phyloP scores from a whole-genome alignment of 2,797 vertebrate species.

The Gorsachius magnificus region DNA sequence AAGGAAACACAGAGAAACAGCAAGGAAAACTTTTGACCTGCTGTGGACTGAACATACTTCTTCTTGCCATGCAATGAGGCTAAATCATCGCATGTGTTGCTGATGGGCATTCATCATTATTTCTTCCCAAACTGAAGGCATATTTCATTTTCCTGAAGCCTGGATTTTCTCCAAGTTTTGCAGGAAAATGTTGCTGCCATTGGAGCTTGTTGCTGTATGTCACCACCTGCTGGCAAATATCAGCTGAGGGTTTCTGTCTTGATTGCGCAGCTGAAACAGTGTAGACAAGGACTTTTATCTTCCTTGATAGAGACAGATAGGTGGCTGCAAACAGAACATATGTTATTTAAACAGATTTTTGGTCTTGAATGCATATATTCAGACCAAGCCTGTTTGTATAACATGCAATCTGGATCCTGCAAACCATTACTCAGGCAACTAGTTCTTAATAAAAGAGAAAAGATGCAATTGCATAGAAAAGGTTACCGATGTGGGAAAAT shows the following conservation, averaged over 20 bases:
- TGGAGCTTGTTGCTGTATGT: conserved; percentile 67
- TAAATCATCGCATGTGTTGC: conserved; percentile 1
- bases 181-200: conserved; percentile 39
- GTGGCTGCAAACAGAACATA: conserved; percentile 21
- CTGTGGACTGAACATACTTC: conserved; percentile 35
- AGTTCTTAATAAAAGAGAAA: not conserved
- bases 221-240: conserved; percentile 75
- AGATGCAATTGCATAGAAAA: not conserved
- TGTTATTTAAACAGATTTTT: conserved; percentile 64
- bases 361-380: conserved; percentile 56
- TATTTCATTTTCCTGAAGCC: conserved; percentile 65
- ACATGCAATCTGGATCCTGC: not conserved
- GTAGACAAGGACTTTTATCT: conserved; percentile 56
- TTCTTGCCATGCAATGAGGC: conserved; percentile 7
- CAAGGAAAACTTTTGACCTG: conserved; percentile 62
- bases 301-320: conserved; percentile 55
- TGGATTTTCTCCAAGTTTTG: conserved; percentile 64
- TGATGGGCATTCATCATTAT: conserved; percentile 60
- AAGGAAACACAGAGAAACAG: conserved; percentile 44
- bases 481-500: not conserved
- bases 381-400: conserved; percentile 22
- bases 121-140: conserved; percentile 49
- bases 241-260: conserved; percentile 47
- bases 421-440: conserved; percentile 23
- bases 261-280: not conserved